Percentiles rank a stretch among this genome's conserved stretches.
Conservation (phyloP, 2,113 vertebrate species). For the Chitala chitala region DNA sequence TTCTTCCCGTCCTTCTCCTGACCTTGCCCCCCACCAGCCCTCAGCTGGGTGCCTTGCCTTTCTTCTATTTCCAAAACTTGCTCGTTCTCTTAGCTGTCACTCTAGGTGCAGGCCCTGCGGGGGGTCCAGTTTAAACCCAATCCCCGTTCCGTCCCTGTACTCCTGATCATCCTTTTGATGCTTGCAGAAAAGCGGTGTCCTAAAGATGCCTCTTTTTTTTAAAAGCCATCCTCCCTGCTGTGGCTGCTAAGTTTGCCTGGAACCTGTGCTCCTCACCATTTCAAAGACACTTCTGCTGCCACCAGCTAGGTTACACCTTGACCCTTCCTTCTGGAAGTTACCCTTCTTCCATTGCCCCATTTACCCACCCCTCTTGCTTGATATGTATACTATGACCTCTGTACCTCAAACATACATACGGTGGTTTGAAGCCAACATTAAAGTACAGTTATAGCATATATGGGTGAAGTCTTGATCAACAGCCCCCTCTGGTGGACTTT, state of each 20-base stretch:
- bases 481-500: constrained; percentile 15
- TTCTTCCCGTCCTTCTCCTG: neutral
- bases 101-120: neutral
- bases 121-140: neutral
- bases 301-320: neutral
- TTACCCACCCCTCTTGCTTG: neutral
- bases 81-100: too few relatives aligned
- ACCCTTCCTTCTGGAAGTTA: neutral
- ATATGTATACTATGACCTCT: neutral
- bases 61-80: too few relatives aligned
- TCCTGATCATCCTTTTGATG: neutral
- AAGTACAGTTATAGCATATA: too few relatives aligned
- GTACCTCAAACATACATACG: neutral
- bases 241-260: neutral
- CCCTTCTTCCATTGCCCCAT: neutral
- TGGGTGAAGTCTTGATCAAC: constrained; percentile 9
- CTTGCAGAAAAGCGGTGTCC: neutral
- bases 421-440: neutral
- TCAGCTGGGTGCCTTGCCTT: neutral
- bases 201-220: neutral
- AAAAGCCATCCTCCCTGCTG: too few relatives aligned
- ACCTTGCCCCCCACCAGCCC: neutral
- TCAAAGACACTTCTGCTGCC: neutral
- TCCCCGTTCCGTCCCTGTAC: neutral
- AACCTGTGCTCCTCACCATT: neutral